Evolutionary conservation across 1,140 invertebrate genomes (phyloP).

Genomic region (Drosophila pectinifera): DNA sequence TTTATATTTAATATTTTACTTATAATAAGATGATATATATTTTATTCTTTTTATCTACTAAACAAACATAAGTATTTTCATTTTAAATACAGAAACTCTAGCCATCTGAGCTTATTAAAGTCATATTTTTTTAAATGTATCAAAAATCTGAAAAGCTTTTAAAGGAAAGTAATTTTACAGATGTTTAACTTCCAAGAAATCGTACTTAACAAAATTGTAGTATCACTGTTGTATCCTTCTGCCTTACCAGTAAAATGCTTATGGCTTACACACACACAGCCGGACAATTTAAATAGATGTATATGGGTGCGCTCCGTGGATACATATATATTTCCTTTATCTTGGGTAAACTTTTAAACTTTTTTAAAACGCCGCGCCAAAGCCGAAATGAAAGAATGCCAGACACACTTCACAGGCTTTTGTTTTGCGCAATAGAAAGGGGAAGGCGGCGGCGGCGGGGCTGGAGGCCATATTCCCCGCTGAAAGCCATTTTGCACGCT

Average conservation of each 20-base stretch:
- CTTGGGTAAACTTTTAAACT: conserved; percentile 79
- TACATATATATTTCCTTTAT: conserved; percentile 73
- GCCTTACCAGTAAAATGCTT: conserved; percentile 54
- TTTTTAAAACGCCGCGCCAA: conserved; percentile 69
- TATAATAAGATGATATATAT: too few relatives aligned
- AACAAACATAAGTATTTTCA: too few relatives aligned
- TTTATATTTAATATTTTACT: neutral
- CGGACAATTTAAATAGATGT: conserved; percentile 48
- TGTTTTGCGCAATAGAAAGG: conserved; percentile 50
- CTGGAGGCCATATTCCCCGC: conserved; percentile 34
- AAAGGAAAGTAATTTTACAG: neutral
- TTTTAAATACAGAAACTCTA: too few relatives aligned
- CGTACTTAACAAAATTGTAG: too few relatives aligned
- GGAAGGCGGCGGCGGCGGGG: neutral
- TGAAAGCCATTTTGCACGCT: conserved; percentile 75
- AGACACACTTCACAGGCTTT: conserved; percentile 65
- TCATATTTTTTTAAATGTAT: neutral
- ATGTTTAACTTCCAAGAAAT: neutral
- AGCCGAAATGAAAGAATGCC: conserved; percentile 75
- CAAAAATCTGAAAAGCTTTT: neutral
- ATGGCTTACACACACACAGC: conserved; percentile 43
- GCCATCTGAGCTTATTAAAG: neutral
- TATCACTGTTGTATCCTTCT: conserved; percentile 27
- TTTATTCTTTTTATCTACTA: too few relatives aligned
- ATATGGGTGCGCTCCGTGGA: conserved; percentile 17